A percentile compares a stretch with the other conserved stretches of the same genome.
phyloP scores from a whole-genome alignment of 2,888 invertebrate species.

The Molorchus minor region DNA sequence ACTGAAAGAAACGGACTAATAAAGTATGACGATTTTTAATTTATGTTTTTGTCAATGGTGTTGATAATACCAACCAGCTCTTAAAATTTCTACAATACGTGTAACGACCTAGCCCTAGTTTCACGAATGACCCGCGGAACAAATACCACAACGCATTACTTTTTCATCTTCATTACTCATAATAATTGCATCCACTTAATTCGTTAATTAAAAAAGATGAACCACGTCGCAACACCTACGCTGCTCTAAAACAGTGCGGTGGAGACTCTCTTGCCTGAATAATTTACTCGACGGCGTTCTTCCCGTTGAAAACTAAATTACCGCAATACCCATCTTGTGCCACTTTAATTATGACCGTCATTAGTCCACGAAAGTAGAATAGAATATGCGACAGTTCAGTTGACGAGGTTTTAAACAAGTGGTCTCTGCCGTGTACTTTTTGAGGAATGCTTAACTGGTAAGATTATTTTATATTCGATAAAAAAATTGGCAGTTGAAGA shows the following conservation, averaged over 20 bases:
- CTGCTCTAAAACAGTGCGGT: background rate
- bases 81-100: no score
- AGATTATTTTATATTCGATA: background rate
- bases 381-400: background rate
- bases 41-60: no score
- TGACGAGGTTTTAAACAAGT: background rate
- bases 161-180: background rate
- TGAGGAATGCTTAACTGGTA: slow-evolving; percentile 12
- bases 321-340: slow-evolving; percentile 14
- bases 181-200: background rate
- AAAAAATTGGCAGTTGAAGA: no score
- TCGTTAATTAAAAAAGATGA: slow-evolving; percentile 13
- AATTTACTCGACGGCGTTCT: slow-evolving; percentile 23
- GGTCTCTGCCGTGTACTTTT: background rate
- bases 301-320: slow-evolving; percentile 33
- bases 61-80: no score
- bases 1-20: no score
- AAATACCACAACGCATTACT: no score
- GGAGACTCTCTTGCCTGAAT: slow-evolving; percentile 18
- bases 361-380: background rate
- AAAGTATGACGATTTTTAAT: no score
- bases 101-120: no score
- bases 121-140: no score
- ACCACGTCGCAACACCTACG: slow-evolving; percentile 16
- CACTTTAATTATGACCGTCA: background rate